Percentiles rank a stretch among this genome's conserved stretches.
Evolutionary conservation across 2,888 invertebrate genomes (phyloP).

Genomic region (Synanthedon formicaeformis): DNA sequence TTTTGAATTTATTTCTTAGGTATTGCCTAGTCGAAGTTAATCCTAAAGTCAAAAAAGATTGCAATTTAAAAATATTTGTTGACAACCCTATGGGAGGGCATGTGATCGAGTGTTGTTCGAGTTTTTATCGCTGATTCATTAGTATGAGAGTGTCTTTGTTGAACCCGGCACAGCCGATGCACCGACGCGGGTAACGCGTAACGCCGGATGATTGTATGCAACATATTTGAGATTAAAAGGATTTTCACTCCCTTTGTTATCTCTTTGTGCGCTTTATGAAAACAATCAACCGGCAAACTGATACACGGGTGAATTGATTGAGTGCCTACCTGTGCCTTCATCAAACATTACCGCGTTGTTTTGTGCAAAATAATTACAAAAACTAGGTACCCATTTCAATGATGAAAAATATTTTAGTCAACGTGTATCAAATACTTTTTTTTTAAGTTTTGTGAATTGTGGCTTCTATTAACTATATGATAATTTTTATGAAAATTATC

Average conservation of each 20-base stretch:
- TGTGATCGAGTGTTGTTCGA: slow-evolving; percentile 61
- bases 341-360: too few relatives aligned
- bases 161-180: slow-evolving; percentile 6
- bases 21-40: too few relatives aligned
- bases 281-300: not conserved
- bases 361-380: too few relatives aligned
- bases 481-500: too few relatives aligned
- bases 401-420: too few relatives aligned
- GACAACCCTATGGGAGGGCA: slow-evolving; percentile 42
- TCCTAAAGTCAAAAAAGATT: too few relatives aligned
- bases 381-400: too few relatives aligned
- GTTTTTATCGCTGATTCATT: slow-evolving; percentile 69
- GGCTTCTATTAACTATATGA: too few relatives aligned
- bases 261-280: not conserved
- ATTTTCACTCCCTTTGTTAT: not conserved
- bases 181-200: slow-evolving; percentile 13
- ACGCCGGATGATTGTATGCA: slow-evolving; percentile 28
- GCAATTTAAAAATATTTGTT: not conserved
- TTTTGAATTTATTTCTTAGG: too few relatives aligned
- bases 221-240: slow-evolving; percentile 39
- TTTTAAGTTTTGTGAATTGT: too few relatives aligned
- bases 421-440: too few relatives aligned
- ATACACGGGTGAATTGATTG: not conserved
- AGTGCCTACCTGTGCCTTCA: too few relatives aligned
- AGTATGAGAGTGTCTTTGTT: slow-evolving; percentile 66